Evolutionary conservation across 2,113 vertebrate species (phyloP), one percentile per base, ranked within the genome.

Genomic region (Abramis brama): DNA sequence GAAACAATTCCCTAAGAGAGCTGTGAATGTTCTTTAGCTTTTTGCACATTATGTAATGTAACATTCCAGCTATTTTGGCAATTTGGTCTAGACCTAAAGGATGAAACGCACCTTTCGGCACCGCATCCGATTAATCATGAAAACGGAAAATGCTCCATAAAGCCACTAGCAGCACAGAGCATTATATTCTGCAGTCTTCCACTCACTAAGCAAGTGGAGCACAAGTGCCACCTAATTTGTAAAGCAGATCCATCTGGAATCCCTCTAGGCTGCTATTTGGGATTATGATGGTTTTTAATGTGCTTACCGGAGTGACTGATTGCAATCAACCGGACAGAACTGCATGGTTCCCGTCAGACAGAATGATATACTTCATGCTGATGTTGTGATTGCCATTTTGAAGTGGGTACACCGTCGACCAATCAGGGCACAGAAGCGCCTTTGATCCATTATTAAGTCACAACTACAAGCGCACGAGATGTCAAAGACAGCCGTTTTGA

Each of bases 241-340:
- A 83, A 85, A 77, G 55, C 71, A 73, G 70, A 82, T 89, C 64
- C 70, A 59, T 74, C 39, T 83, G 86, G 87, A 79, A 75, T 59
- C 74, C 84, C 70, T 59, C 68, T 68, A 83, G 83, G 79, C 82
- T 8, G 74, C 52, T 85, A 60, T 84, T 88, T 86, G 85, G 62
- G 80, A 82, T 82, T 85, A 68, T 79, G 73, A 86, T 82, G 76
- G 81, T 87, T 85, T 43, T 86, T 62, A 83, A 86, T 76, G 62
- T 85, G 62, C 62, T 75, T 47, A 27, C 64, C 57, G 81, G 39
- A 70, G 76, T 50, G 71, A 77, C 55, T 89, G 88, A 89, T 89
- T 89, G 79, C 85, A 89, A 85, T 89, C 78, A 86, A 78, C 85
- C 33, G 68, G 71, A 87, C 70, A 39, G 45, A 64, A 52, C 70